phyloP scores from a whole-genome alignment of 30 jellyfish, hydroid and myxozoan species.

The Rhopilema esculentum region DNA sequence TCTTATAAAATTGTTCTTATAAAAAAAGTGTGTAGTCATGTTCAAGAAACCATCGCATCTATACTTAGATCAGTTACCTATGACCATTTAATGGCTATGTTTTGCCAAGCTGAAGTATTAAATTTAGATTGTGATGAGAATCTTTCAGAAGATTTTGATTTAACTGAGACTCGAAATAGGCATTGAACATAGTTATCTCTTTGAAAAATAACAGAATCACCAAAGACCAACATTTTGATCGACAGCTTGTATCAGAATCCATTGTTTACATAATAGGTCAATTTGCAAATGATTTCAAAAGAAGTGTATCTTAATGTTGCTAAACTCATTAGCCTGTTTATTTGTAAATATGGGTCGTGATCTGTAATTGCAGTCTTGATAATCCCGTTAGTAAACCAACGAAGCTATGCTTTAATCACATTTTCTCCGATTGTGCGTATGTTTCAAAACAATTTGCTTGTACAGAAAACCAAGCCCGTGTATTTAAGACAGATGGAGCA shows the following conservation, averaged over 20 bases:
- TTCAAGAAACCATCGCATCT: too few relatives aligned
- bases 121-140: too few relatives aligned
- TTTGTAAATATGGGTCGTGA: constrained; percentile 52
- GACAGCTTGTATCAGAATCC: constrained; percentile 1
- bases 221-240: too few relatives aligned
- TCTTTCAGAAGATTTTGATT: too few relatives aligned
- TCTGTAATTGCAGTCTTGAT: constrained; percentile 19
- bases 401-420: background rate
- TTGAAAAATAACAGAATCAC: background rate
- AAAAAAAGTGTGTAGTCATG: too few relatives aligned
- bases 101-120: too few relatives aligned
- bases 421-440: background rate
- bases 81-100: too few relatives aligned
- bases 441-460: constrained; percentile 1
- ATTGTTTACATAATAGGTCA: background rate
- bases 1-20: too few relatives aligned
- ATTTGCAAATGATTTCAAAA: background rate
- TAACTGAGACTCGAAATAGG: too few relatives aligned
- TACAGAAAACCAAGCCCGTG: background rate
- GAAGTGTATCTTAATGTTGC: constrained; percentile 10
- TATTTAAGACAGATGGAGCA: background rate
- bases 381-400: constrained; percentile 39
- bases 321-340: constrained; percentile 45
- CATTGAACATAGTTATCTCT: too few relatives aligned
- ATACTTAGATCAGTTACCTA: too few relatives aligned